Evolutionary conservation across 2,888 invertebrate genomes (phyloP), one percentile per base, ranked within the genome.

Genomic region (Oeneis ivallda): DNA sequence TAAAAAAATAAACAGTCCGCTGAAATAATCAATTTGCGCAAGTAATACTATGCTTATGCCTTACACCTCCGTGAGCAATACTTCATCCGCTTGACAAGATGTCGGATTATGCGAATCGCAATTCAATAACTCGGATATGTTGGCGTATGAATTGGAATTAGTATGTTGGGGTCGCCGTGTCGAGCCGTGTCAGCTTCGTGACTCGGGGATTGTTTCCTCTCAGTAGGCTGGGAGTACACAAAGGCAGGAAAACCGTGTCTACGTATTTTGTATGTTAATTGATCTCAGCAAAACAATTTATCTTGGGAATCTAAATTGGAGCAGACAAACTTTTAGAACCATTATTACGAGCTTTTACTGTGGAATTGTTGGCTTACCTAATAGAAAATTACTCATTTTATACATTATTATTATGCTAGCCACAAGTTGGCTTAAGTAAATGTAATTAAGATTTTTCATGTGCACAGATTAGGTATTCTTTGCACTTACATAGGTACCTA

Each of bases 111-210:
- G 41, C 58, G 57, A 54, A 63, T 47, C 52, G 63, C 47, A 62
- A 53, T 56, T 54, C 57, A 66, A 70, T 67, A 58, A 53, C 58
- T 45, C 57, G 53, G 50, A 70, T 67, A 58, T 49, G 54, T 45
- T 53, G 50, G 43, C 50, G 64, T 50, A 61, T 61, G 65, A 63
- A 61, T 67, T 60, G 49, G 53, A 47, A 67, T 59, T 56, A 58
- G 52, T 41, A 43, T 37, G 11, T 37, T 47, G 63, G 68, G 74
- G 75, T 75, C 75, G 68, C 70, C 71, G 77, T 75, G 80, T 79
- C 78, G 76, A 78, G 79, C 76, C 75, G 77, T 78, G 79, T 77
- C 82, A 80, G 75, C 74, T 72, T 77, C 74, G 77, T 76, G 76
- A 75, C 77, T 75, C 61, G 37, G 39, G 63, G 60, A 65, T 69